A percentile compares a stretch with the other conserved stretches of the same genome.
Evolutionary conservation across 2,113 vertebrate species (phyloP).

Genomic region (Pycnonotus jocosus): DNA sequence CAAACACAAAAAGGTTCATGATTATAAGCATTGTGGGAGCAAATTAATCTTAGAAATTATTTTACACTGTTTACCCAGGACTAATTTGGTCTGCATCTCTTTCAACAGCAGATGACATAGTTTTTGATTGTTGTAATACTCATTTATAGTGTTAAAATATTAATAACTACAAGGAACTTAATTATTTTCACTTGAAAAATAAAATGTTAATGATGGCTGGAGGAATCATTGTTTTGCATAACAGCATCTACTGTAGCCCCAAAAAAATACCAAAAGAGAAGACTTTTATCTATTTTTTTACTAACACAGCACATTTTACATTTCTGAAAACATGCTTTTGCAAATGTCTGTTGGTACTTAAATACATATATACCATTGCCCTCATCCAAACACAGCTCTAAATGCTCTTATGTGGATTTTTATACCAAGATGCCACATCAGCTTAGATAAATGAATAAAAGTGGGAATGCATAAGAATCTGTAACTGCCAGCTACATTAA

Average conservation of each 20-base stretch:
- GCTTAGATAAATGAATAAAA: neutral
- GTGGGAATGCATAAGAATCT: neutral
- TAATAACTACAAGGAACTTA: neutral
- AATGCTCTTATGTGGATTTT: neutral
- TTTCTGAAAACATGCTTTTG: neutral
- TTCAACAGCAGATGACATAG: neutral
- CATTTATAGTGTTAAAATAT: neutral
- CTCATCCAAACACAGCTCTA: neutral
- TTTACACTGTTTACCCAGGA: neutral
- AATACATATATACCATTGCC: neutral
- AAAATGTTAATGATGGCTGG: neutral
- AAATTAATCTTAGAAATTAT: conserved; percentile 6
- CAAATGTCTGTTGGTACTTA: neutral
- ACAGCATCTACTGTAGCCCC: neutral
- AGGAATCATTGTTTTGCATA: neutral
- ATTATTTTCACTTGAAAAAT: neutral
- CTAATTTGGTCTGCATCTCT: neutral
- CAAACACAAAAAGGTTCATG: neutral
- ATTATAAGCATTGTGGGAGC: neutral
- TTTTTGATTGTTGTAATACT: neutral
- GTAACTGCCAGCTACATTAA: neutral
- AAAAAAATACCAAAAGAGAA: neutral
- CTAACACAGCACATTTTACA: neutral
- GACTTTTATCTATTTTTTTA: neutral
- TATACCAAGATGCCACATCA: neutral